These are phyloP conservation scores for Drosophila bipectinata DNA, from an alignment of 1,140 invertebrate species.

Conservation along the genomic window DNA sequence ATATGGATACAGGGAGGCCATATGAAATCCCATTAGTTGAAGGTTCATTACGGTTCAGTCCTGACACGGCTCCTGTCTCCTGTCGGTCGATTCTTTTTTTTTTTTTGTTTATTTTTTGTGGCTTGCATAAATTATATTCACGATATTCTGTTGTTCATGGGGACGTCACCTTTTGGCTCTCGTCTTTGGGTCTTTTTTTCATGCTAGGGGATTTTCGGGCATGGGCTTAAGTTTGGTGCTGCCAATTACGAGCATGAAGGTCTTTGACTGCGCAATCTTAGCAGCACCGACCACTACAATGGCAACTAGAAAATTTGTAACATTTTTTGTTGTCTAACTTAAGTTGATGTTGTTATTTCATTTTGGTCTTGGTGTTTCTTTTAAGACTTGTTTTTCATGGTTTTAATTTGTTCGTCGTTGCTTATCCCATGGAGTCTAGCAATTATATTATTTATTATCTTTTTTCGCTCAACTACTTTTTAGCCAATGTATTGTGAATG, in stretches of 20 bases:
- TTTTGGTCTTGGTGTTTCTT: slow-evolving; percentile 43
- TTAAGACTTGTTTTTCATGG: slow-evolving; percentile 78
- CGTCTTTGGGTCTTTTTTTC: slow-evolving; percentile 9
- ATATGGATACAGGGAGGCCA: slow-evolving; percentile 34
- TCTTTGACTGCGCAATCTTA: slow-evolving; percentile 78
- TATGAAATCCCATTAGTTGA: slow-evolving; percentile 37
- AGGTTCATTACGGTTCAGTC: slow-evolving; percentile 35
- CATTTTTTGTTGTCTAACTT: slow-evolving; percentile 69
- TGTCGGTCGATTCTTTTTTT: slow-evolving; percentile 5
- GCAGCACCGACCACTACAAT: slow-evolving; percentile 27
- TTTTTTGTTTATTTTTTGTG: slow-evolving; percentile 36
- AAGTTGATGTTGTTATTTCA: slow-evolving; percentile 45
- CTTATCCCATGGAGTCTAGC: slow-evolving; percentile 55
- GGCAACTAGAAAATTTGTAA: slow-evolving; percentile 73
- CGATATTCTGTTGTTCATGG: slow-evolving; percentile 45
- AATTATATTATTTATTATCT: slow-evolving; percentile 61
- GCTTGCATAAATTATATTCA: slow-evolving; percentile 72
- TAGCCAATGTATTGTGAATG: slow-evolving; percentile 23
- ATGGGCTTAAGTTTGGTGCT: slow-evolving; percentile 50
- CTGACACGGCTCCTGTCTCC: slow-evolving; percentile 31
- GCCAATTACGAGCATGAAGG: slow-evolving; percentile 81
- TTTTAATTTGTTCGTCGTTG: slow-evolving; percentile 72
- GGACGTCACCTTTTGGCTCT: slow-evolving; percentile 45
- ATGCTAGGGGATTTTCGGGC: slow-evolving; percentile 30
- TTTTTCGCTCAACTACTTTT: slow-evolving; percentile 35